Evolutionary conservation across 2,888 invertebrate genomes (phyloP).

Genomic region (Polietes domitor): DNA sequence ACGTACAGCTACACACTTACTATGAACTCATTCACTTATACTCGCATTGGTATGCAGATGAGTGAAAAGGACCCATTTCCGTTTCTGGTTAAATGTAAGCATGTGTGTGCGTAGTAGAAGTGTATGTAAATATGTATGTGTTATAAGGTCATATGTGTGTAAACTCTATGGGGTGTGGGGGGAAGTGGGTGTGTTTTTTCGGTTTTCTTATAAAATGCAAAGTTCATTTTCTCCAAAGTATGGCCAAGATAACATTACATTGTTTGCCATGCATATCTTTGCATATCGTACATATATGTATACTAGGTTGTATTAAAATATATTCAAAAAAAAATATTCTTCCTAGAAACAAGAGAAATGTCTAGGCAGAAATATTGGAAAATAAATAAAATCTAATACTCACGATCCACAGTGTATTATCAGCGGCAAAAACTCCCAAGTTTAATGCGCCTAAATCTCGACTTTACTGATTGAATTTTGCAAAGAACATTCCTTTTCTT

Average conservation of each 20-base stretch:
- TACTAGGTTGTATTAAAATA: no score
- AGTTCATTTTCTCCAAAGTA: constrained; percentile 36
- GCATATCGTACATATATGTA: no score
- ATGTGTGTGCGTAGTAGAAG: constrained; percentile 1
- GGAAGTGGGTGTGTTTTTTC: not conserved
- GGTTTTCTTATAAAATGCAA: constrained; percentile 35
- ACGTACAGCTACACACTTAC: not conserved
- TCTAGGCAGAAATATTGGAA: no score
- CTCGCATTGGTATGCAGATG: constrained; percentile 11
- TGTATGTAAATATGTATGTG: no score
- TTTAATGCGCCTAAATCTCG: no score
- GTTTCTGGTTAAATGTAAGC: constrained; percentile 6
- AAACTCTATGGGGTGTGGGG: not conserved
- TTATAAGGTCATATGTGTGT: not conserved
- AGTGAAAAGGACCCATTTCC: not conserved
- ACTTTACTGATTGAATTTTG: no score
- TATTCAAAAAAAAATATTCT: no score
- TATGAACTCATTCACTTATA: not conserved
- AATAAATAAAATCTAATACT: no score
- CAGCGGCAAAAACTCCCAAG: no score
- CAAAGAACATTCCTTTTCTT: no score
- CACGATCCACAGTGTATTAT: no score
- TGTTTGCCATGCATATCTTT: constrained; percentile 11
- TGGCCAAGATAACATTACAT: constrained; percentile 35
- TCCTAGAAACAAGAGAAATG: no score